These are phyloP conservation scores for Tangara arthus DNA, from an alignment of 2,797 vertebrate species.

Conservation along the genomic window DNA sequence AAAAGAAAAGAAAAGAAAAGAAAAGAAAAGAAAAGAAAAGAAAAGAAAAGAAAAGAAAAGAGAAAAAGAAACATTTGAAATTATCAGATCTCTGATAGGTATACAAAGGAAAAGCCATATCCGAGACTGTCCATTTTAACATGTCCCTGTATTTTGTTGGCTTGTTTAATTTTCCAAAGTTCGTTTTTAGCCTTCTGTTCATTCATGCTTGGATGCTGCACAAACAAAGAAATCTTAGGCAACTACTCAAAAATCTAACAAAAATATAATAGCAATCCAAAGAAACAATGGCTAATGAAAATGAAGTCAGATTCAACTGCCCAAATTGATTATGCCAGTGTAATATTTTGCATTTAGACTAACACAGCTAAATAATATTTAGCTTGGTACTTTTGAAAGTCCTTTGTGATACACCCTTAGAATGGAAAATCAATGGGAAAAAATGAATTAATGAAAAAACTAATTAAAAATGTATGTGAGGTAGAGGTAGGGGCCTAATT, in stretches of 20 bases:
- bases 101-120: neutral
- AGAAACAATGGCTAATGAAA: neutral
- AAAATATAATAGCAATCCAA: neutral
- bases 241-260: neutral
- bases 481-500: neutral
- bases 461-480: neutral
- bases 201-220: neutral
- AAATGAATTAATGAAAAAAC: neutral
- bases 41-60: rapidly evolving
- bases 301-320: neutral
- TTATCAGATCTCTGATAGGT: neutral
- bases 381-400: neutral
- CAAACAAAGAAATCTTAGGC: neutral
- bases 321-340: neutral
- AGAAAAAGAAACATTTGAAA: neutral
- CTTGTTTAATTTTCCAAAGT: neutral
- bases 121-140: neutral
- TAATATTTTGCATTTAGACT: neutral
- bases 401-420: neutral
- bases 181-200: neutral
- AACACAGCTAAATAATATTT: neutral
- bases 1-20: no score
- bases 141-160: neutral
- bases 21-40: no score
- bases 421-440: neutral